These are phyloP conservation scores for Otus sunia DNA, from an alignment of 2,113 vertebrate species.

Conservation along the genomic window DNA sequence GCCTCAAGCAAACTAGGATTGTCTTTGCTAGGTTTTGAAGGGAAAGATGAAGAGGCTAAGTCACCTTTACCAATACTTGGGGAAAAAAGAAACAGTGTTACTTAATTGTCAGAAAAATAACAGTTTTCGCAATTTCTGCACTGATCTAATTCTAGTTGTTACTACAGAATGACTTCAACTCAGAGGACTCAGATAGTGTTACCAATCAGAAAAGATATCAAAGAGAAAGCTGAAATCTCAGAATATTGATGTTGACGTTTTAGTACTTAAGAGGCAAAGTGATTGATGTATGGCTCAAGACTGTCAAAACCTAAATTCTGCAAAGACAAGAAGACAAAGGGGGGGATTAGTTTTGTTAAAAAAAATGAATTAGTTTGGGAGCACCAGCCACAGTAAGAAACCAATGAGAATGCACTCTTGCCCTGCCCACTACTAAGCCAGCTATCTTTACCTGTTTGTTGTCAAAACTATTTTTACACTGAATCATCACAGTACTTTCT, in stretches of 20 bases:
- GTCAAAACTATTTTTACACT: background rate
- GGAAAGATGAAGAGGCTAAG: background rate
- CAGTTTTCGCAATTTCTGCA: background rate
- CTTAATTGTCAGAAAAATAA: background rate
- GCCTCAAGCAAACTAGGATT: background rate
- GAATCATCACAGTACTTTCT: background rate
- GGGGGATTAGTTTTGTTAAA: background rate
- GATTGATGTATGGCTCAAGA: background rate
- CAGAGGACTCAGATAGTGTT: background rate
- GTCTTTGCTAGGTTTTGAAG: background rate
- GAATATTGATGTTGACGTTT: background rate
- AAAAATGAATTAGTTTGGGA: background rate
- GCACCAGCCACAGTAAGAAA: background rate
- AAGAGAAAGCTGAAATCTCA: conserved; percentile 1
- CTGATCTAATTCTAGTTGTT: background rate
- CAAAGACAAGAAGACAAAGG: background rate
- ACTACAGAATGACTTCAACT: background rate
- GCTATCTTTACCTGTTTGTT: background rate
- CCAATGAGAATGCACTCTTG: background rate
- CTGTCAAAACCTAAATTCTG: conserved; percentile 11
- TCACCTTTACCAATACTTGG: background rate
- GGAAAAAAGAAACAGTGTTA: background rate
- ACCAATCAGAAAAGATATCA: background rate
- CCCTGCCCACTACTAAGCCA: background rate
- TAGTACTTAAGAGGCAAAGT: background rate